These are phyloP conservation scores for Lithophane socia DNA, from an alignment of 2,888 invertebrate genomes.

Conservation along the genomic window DNA sequence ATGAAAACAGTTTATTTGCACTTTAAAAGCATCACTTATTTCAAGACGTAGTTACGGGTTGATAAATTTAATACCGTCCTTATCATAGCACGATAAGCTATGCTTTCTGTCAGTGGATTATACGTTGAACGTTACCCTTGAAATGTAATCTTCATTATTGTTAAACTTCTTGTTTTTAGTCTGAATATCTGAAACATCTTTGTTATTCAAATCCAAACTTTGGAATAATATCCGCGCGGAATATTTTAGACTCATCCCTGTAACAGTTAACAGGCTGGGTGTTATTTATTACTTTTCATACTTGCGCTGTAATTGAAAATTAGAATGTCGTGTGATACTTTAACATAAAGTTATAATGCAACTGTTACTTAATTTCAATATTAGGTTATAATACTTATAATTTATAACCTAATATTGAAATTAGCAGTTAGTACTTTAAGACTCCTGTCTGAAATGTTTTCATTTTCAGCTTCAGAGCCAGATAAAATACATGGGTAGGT, in stretches of 20 bases:
- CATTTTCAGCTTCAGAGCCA: neutral
- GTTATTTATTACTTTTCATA: slow-evolving; percentile 40
- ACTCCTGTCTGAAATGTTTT: neutral
- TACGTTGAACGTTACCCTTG: neutral
- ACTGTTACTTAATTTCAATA: too few relatives aligned
- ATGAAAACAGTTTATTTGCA: slow-evolving; percentile 61
- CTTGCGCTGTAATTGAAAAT: slow-evolving; percentile 27
- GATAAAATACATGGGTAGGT: neutral
- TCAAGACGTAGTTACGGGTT: slow-evolving; percentile 3
- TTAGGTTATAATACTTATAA: too few relatives aligned
- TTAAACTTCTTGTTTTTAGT: slow-evolving; percentile 29
- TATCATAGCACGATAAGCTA: slow-evolving; percentile 17
- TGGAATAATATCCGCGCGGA: slow-evolving; percentile 11
- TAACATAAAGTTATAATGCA: neutral
- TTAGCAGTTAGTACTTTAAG: neutral
- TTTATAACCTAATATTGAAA: neutral
- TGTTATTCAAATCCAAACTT: slow-evolving; percentile 46
- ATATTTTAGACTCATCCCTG: slow-evolving; percentile 21
- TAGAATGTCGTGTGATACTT: slow-evolving; percentile 17
- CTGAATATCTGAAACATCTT: slow-evolving; percentile 30
- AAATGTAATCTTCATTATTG: slow-evolving; percentile 21
- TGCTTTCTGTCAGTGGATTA: slow-evolving; percentile 17
- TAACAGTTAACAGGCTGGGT: neutral
- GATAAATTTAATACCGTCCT: slow-evolving; percentile 2
- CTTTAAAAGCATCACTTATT: slow-evolving; percentile 37